Evolutionary conservation across 1,140 invertebrate species (phyloP), one percentile per base, ranked within the genome.

Genomic region (Drosophila murphyi): DNA sequence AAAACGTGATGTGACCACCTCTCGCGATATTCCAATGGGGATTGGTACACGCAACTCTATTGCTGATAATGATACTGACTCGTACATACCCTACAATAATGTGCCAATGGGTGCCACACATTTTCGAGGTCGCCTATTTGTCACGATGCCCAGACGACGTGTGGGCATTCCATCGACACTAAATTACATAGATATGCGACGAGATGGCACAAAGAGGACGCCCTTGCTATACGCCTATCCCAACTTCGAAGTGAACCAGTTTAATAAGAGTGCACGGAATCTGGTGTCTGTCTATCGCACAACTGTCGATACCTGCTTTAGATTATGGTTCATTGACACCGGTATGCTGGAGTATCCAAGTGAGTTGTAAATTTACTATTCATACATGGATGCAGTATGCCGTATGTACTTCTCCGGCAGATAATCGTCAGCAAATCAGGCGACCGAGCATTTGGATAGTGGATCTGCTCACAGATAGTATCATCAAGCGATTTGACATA

Each of bases 311-410:
- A 91, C 82, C 0, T 96, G 96, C 70, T 94, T 95, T 54, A 92
- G 96, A n/a, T 92, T 96, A 2, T 96, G 96, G 96, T 94, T 95
- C 80, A 94, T 96, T 3, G 96, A 96, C 80, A 96, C 95, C 7
- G 96, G 96, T 8, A 91, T 91, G 87, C 64, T 92, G 31, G 92
- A 92, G 57, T 91, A 87, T 64, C 89, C 90, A 59, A 75, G 90
- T 90, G 47, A 73, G 76, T 67, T 20, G 20, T 20, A 20, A 20
- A 20, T 20, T 20, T 20, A 20, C 20, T 20, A 20, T 20, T 20
- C 20, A 20, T 20, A 20, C 20, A 20, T 20, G 20, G 20, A 20
- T 20, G 20, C 20, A 20, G 20, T 20, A 20, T 20, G 20, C 20
- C 20, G 20, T 43, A 20, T 41, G 4, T 8, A 0, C 12, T 41